phyloP scores from a whole-genome alignment of 2,888 invertebrate species.

The Microplitis manilae region DNA sequence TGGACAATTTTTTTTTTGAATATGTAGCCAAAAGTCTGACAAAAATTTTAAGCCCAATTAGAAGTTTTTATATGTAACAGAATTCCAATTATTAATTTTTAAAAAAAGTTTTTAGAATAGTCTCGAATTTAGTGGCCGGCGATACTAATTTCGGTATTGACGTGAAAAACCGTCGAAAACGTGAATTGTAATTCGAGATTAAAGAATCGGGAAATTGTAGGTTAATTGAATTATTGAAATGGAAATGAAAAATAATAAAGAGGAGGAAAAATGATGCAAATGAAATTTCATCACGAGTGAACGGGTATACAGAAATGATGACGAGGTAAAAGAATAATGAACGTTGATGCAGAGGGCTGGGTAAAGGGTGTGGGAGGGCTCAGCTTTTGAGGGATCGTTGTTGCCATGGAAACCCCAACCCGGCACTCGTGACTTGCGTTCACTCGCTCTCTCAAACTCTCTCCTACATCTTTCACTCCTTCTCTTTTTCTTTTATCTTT shows the following conservation, averaged over 20 bases:
- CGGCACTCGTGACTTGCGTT: constrained; percentile 61
- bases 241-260: constrained; percentile 7
- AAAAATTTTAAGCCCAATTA: no score
- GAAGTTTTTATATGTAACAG: no score
- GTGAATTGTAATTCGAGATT: constrained; percentile 5
- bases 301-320: background rate
- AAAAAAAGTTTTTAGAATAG: no score
- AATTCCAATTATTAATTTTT: no score
- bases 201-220: constrained; percentile 5
- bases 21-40: no score
- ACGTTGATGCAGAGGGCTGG: constrained; percentile 44
- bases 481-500: constrained; percentile 23
- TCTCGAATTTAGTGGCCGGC: no score
- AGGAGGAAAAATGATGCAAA: constrained; percentile 4
- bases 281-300: constrained; percentile 18
- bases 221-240: constrained; percentile 37
- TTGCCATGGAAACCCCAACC: constrained; percentile 68
- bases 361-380: constrained; percentile 65
- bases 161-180: no score
- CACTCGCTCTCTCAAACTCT: constrained; percentile 50
- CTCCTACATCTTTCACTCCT: constrained; percentile 12
- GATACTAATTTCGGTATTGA: no score
- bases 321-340: constrained; percentile 34
- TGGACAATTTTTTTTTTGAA: no score
- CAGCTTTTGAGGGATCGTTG: constrained; percentile 71